Conservation (phyloP, 2,113 vertebrate genomes). For the Dromas ardeola region DNA sequence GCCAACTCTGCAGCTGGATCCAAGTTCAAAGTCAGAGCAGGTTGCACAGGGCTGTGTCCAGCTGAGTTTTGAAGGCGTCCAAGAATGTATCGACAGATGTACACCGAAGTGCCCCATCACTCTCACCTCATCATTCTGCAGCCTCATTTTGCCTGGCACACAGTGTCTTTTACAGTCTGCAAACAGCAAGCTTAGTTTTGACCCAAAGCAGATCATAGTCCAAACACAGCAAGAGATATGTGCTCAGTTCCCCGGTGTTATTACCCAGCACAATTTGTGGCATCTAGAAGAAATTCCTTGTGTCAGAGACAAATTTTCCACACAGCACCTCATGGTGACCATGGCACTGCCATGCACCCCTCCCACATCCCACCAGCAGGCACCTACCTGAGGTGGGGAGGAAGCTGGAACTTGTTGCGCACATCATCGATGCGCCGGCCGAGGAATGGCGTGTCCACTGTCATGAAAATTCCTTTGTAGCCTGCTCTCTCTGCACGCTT, state of each 20-base stretch:
- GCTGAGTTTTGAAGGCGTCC: background rate
- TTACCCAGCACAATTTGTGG: rapidly evolving
- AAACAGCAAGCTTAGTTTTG: background rate
- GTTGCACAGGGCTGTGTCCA: background rate
- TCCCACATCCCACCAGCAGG: background rate
- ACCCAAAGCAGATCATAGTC: background rate
- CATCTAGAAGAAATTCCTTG: background rate
- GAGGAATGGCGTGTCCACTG: constrained; percentile 90
- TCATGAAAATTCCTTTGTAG: constrained; percentile 91
- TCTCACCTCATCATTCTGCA: background rate
- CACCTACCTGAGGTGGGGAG: constrained; percentile 87
- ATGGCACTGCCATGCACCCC: background rate
- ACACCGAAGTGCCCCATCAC: rapidly evolving
- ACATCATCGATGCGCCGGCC: constrained; percentile 87
- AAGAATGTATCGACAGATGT: rapidly evolving
- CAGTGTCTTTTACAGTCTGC: rapidly evolving
- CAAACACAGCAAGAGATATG: rapidly evolving
- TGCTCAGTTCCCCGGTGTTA: rapidly evolving
- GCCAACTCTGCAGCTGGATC: background rate
- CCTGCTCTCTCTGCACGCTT: constrained; percentile 83
- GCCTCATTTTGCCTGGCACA: background rate
- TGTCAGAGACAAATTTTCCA: background rate
- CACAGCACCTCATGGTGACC: background rate
- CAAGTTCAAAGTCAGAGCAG: background rate
- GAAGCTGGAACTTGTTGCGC: constrained; percentile 91